Conservation (phyloP, 2,113 vertebrate genomes). For the Carassius carassius region DNA sequence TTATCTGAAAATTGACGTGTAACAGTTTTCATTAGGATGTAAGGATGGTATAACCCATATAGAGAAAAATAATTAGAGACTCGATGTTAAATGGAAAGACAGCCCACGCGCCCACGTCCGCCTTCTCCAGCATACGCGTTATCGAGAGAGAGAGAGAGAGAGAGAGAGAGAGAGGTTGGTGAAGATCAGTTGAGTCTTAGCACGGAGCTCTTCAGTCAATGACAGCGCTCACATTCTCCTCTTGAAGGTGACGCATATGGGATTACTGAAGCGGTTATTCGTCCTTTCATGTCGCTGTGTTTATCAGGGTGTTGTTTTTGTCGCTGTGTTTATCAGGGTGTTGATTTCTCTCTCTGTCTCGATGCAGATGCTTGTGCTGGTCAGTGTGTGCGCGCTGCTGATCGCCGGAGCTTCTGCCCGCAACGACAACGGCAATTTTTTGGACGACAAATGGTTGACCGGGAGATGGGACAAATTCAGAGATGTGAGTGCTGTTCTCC, state of each 20-base stretch:
- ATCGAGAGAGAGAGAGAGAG: constrained; percentile 53
- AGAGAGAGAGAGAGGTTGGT: constrained; percentile 54
- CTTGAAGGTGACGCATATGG: constrained; percentile 57
- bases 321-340: background rate
- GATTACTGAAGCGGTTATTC: background rate
- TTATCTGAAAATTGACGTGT: background rate
- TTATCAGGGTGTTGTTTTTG: background rate
- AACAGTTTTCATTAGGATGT: background rate
- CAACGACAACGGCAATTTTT: constrained; percentile 90
- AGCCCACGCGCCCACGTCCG: constrained; percentile 61
- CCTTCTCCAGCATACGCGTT: constrained; percentile 65
- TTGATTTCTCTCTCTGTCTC: constrained; percentile 66
- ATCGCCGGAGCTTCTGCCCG: constrained; percentile 76
- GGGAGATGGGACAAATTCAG: constrained; percentile 96
- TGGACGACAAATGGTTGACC: constrained; percentile 94
- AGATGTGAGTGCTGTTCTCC: constrained; percentile 83
- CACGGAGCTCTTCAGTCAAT: constrained; percentile 66
- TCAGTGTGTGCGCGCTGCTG: constrained; percentile 80
- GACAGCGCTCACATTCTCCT: constrained; percentile 54
- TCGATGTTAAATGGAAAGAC: constrained; percentile 8
- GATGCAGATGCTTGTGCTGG: constrained; percentile 87
- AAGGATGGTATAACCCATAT: background rate
- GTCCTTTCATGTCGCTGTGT: background rate
- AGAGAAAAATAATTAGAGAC: background rate
- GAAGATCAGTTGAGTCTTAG: constrained; percentile 31